Conservation (phyloP, 2,113 vertebrate species). For the Rhea pennata region DNA sequence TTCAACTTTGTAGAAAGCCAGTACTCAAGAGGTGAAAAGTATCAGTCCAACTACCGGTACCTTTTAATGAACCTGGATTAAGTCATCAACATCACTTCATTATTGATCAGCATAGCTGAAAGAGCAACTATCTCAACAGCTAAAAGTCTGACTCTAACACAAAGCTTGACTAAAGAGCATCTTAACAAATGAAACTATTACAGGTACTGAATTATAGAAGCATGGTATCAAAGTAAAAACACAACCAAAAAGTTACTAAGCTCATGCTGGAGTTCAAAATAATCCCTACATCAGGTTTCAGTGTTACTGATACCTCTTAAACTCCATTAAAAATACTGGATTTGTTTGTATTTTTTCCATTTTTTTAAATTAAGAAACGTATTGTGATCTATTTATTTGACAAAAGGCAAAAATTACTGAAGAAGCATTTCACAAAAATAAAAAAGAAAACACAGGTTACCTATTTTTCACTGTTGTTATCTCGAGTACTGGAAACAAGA, state of each 20-base stretch:
- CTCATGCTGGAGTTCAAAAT: too few relatives aligned
- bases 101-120: neutral
- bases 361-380: too few relatives aligned
- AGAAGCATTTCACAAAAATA: neutral
- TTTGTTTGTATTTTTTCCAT: neutral
- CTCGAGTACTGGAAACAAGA: neutral
- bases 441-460: neutral
- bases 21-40: neutral
- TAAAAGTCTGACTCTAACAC: fast-evolving
- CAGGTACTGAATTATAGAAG: neutral
- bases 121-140: neutral
- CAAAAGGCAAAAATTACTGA: neutral
- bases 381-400: neutral
- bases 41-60: fast-evolving
- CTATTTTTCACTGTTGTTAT: neutral
- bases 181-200: neutral
- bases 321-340: neutral
- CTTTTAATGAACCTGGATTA: neutral
- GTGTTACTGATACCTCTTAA: neutral
- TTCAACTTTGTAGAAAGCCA: neutral
- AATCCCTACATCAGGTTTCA: too few relatives aligned
- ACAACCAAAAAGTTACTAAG: too few relatives aligned
- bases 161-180: neutral
- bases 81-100: neutral
- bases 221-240: too few relatives aligned